Conservation (phyloP, 2,888 invertebrate species). For the Pachliopta kotzebuea region DNA sequence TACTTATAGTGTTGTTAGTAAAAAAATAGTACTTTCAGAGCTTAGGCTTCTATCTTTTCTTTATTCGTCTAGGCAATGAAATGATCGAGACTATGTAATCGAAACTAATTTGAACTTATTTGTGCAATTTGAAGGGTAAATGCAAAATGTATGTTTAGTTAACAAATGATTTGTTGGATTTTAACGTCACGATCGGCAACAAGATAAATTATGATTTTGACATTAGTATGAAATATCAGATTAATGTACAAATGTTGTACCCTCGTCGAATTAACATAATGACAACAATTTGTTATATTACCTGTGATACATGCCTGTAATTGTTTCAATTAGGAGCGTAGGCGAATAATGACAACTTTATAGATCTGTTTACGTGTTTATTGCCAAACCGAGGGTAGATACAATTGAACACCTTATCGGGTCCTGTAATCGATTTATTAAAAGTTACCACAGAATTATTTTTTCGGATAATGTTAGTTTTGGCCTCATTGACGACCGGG, state of each 20-base stretch:
- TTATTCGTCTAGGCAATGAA: no score
- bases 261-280: constrained; percentile 16
- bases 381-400: no score
- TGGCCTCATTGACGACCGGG: no score
- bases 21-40: no score
- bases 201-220: constrained; percentile 22
- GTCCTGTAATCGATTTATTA: no score
- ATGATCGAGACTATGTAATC: not conserved
- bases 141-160: constrained; percentile 2
- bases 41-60: no score
- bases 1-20: no score
- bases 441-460: no score
- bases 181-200: constrained; percentile 16
- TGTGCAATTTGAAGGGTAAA: not conserved
- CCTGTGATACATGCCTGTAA: constrained; percentile 13
- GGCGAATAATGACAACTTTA: constrained; percentile 3
- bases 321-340: constrained; percentile 6
- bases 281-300: constrained; percentile 13
- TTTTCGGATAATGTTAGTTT: no score
- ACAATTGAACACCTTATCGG: no score
- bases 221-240: constrained; percentile 24
- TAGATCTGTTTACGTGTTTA: no score
- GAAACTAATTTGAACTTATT: not conserved
- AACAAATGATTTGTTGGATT: constrained; percentile 21
- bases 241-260: constrained; percentile 6